A percentile compares a stretch with the other conserved stretches of the same genome.
Conservation (phyloP, 2,888 invertebrate species). For the Zootermopsis nevadensis region DNA sequence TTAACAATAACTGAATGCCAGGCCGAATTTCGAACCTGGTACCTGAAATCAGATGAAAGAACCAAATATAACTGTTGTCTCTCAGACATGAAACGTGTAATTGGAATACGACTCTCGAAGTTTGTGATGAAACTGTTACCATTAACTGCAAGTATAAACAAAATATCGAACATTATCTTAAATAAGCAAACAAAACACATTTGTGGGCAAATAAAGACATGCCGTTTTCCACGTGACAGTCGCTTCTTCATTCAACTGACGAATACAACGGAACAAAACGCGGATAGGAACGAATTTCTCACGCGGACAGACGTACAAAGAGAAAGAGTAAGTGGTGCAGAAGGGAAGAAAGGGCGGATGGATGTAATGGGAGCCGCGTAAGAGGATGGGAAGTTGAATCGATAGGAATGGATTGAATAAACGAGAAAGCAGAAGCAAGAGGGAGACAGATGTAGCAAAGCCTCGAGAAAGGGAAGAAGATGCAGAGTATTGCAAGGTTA, state of each 20-base stretch:
- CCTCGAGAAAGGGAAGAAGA: slow-evolving; percentile 29
- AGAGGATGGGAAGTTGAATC: slow-evolving; percentile 39
- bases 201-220: slow-evolving; percentile 25
- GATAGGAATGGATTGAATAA: slow-evolving; percentile 51
- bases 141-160: neutral
- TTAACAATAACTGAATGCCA: too few species aligned
- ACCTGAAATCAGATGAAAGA: too few species aligned
- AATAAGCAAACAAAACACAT: slow-evolving; percentile 39
- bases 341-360: slow-evolving; percentile 29
- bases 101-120: too few species aligned
- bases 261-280: slow-evolving; percentile 35
- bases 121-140: too few species aligned
- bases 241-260: slow-evolving; percentile 40
- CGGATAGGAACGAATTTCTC: slow-evolving; percentile 22
- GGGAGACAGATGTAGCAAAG: slow-evolving; percentile 27
- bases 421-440: slow-evolving; percentile 47
- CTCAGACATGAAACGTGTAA: too few species aligned
- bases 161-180: neutral
- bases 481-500: slow-evolving; percentile 11
- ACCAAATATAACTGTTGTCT: too few species aligned
- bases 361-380: slow-evolving; percentile 34
- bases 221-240: slow-evolving; percentile 36
- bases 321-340: slow-evolving; percentile 36
- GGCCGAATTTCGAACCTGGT: too few species aligned
- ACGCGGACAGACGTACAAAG: slow-evolving; percentile 34